Evolutionary conservation across 2,888 invertebrate species (phyloP), one percentile per base, ranked within the genome.

Genomic region (Eudemis profundana): DNA sequence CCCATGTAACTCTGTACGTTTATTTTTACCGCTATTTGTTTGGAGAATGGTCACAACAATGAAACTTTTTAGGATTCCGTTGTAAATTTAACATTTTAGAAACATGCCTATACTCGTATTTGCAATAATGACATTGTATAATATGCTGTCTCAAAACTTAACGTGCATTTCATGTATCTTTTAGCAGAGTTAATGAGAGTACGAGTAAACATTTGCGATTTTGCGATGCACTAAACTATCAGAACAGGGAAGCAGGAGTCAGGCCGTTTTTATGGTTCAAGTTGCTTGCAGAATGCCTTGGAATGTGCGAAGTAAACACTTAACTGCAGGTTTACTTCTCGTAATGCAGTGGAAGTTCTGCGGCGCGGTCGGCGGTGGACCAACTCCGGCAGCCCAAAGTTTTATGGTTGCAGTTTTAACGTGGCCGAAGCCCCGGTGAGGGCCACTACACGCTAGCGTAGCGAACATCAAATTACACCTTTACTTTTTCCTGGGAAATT

Each of bases 291-390:
- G 82, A 83, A 81, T 81, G 83, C 82, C 87, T 87, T 81, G 83
- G 81, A 87, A 87, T 85, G 88, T 87, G 87, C 85, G 84, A 85
- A 87, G 84, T 87, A 87, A 90, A 90, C 89, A 89, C 88, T 89
- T 88, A 87, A 89, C 85, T 90, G 86, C 88, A 87, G 86, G 86
- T 88, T 88, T 82, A 82, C 85, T 86, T 85, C 82, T 85, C 83
- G 87, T 89, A 87, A 86, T 86, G 88, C 84, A 83, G 85, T 81
- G 77, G 78, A 88, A 90, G 87, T 91, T 90, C 83, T 72, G 68
- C 79, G 80, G 75, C 79, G 78, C 77, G 78, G 83, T 84, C 80
- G 82, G 74, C 85, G 84, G 78, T 84, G 74, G 74, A 71, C 77
- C 78, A 81, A 85, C 85, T 85, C 77, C 66, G 54, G 73, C 76